phyloP scores from a whole-genome alignment of 2,797 vertebrate genomes.

The Poeciliopsis turneri region DNA sequence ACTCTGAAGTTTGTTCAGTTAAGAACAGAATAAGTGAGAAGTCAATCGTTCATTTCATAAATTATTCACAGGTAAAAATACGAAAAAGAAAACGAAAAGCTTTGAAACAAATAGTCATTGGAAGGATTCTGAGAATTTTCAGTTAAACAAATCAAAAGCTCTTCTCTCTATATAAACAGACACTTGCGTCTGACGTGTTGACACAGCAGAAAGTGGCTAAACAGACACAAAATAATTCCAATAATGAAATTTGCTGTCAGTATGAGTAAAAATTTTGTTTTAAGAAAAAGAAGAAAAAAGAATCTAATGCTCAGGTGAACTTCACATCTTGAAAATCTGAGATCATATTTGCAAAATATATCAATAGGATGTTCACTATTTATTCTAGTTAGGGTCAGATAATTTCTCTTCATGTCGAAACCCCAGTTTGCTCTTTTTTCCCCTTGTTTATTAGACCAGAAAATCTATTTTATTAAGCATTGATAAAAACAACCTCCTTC shows the following conservation, averaged over 20 bases:
- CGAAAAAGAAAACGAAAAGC: slow-evolving; percentile 26
- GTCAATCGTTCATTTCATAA: slow-evolving; percentile 10
- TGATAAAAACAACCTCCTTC: neutral
- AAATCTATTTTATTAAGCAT: neutral
- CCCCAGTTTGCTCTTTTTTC: neutral
- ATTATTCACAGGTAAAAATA: slow-evolving; percentile 22
- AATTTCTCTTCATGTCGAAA: neutral
- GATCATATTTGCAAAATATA: neutral
- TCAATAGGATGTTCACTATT: neutral
- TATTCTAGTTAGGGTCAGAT: neutral
- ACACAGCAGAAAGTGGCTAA: neutral
- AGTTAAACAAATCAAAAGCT: slow-evolving; percentile 4
- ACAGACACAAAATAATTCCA: neutral
- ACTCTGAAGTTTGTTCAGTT: slow-evolving; percentile 25
- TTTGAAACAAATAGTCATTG: neutral
- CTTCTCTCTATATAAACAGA: slow-evolving; percentile 20
- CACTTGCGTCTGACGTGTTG: neutral
- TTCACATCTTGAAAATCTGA: neutral
- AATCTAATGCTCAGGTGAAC: neutral
- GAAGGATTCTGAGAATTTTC: neutral
- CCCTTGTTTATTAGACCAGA: neutral
- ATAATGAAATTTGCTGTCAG: neutral
- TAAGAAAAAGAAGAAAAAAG: neutral
- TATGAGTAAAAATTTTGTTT: neutral
- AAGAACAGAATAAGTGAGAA: slow-evolving; percentile 15